Percentiles rank a stretch among this genome's conserved stretches.
These are phyloP conservation scores for Cheiracanthium punctorium DNA, from an alignment of 2,888 invertebrate species.

Conservation along the genomic window DNA sequence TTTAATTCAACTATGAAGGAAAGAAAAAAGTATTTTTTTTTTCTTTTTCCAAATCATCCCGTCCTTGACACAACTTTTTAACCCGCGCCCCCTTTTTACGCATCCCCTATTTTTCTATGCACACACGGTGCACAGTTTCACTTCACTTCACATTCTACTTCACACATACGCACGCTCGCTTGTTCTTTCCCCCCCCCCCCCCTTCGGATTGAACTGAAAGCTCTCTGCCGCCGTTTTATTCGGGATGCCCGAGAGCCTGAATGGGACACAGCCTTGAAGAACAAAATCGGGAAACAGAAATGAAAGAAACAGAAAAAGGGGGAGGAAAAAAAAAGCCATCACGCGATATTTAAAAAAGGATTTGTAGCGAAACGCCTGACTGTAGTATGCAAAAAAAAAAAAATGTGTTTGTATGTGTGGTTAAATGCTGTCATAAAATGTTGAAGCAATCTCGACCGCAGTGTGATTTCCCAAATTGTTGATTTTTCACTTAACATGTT, in stretches of 20 bases:
- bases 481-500: not conserved
- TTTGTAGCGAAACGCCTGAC: not conserved
- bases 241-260: not conserved
- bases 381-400: not conserved
- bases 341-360: not conserved
- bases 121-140: not conserved
- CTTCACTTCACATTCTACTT: not conserved
- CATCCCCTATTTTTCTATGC: conserved; percentile 5
- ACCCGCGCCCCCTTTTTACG: not conserved
- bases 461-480: not conserved
- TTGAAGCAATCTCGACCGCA: not conserved
- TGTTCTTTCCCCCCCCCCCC: not conserved
- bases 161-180: not conserved
- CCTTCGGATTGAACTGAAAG: too few relatives aligned
- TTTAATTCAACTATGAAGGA: too few relatives aligned
- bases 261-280: not conserved
- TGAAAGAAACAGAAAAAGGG: not conserved
- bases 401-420: too few relatives aligned
- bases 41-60: not conserved
- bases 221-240: not conserved
- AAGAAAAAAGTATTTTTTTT: too few relatives aligned
- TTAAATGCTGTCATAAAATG: not conserved
- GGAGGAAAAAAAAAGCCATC: not conserved
- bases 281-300: not conserved
- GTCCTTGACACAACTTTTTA: not conserved